Percentiles rank a stretch among this genome's conserved stretches.
These are phyloP conservation scores for Sabatieria punctata DNA, from an alignment of 2,888 invertebrate genomes.

Conservation along the genomic window DNA sequence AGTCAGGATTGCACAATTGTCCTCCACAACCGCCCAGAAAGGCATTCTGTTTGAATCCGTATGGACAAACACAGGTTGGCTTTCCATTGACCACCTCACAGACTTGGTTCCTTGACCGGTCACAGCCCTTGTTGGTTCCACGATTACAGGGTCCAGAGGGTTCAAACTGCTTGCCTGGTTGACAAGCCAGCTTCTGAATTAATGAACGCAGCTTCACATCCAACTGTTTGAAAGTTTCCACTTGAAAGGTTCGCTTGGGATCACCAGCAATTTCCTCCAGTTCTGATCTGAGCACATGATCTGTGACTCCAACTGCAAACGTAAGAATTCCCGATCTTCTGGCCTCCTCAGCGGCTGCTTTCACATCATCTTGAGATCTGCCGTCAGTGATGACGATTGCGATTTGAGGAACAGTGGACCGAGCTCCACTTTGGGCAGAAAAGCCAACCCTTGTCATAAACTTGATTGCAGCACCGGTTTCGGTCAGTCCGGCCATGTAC, in stretches of 20 bases:
- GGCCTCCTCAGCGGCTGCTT: slow-evolving; percentile 1
- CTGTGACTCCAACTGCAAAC: slow-evolving; percentile 5
- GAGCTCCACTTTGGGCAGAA: background rate
- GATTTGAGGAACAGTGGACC: background rate
- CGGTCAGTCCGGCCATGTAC: slow-evolving; percentile 4
- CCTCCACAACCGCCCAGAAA: slow-evolving; percentile 27
- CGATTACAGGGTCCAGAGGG: slow-evolving; percentile 20
- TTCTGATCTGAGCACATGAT: slow-evolving; percentile 1
- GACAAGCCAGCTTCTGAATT: slow-evolving; percentile 30
- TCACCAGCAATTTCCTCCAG: slow-evolving; percentile 5
- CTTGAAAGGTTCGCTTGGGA: no score
- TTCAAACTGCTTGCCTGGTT: slow-evolving; percentile 13
- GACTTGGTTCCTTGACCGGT: slow-evolving; percentile 17
- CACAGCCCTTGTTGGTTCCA: slow-evolving; percentile 25
- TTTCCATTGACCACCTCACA: background rate
- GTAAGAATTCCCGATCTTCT: slow-evolving; percentile 2
- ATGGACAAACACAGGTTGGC: slow-evolving; percentile 21
- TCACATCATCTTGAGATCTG: slow-evolving; percentile 3
- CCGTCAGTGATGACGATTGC: slow-evolving; percentile 7
- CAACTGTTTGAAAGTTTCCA: slow-evolving; percentile 29
- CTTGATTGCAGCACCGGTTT: background rate
- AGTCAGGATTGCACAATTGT: slow-evolving; percentile 26
- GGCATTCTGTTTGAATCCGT: slow-evolving; percentile 26
- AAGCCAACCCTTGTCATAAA: background rate
- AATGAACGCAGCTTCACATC: slow-evolving; percentile 27